Evolutionary conservation across 2,888 invertebrate genomes (phyloP).

Genomic region (Nephrocerus scutellatus): DNA sequence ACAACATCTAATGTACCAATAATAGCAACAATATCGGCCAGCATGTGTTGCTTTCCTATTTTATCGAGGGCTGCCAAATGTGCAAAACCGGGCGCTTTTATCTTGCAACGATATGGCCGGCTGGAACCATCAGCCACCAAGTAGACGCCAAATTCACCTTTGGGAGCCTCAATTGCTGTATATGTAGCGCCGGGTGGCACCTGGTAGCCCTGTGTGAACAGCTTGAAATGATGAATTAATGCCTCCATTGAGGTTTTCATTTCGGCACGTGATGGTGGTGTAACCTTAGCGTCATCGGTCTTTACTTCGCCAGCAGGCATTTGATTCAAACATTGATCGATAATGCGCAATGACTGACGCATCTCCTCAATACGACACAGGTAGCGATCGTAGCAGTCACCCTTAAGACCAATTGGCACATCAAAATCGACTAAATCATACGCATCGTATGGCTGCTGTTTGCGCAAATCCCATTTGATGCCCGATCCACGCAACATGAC

Average conservation of each 20-base stretch:
- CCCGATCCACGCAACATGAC: slow-evolving; percentile 98
- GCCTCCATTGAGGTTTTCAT: slow-evolving; percentile 99
- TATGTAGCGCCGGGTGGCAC: slow-evolving; percentile 95
- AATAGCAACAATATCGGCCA: slow-evolving; percentile 96
- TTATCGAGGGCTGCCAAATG: slow-evolving; percentile 83
- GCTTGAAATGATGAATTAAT: slow-evolving; percentile 95
- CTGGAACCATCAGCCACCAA: slow-evolving; percentile 92
- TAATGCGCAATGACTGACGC: slow-evolving; percentile 90
- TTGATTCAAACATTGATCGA: slow-evolving; percentile 93
- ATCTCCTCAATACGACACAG: slow-evolving; percentile 86
- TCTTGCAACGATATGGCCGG: slow-evolving; percentile 91
- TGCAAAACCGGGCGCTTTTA: slow-evolving; percentile 81
- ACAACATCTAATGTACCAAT: slow-evolving; percentile 92
- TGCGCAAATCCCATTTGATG: slow-evolving; percentile 97
- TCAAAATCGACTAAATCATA: slow-evolving; percentile 93
- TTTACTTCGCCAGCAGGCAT: slow-evolving; percentile 95
- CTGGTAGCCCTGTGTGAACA: slow-evolving; percentile 93
- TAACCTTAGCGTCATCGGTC: slow-evolving; percentile 91
- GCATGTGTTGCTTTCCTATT: slow-evolving; percentile 78
- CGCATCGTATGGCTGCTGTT: slow-evolving; percentile 93
- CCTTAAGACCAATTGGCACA: slow-evolving; percentile 89
- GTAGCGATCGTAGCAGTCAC: slow-evolving; percentile 97
- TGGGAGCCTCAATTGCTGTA: slow-evolving; percentile 94
- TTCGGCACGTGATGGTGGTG: slow-evolving; percentile 82
- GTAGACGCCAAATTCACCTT: slow-evolving; percentile 97